These are phyloP conservation scores for Chaetophractus vellerosus DNA, from an alignment of 2,797 vertebrate genomes.

Conservation along the genomic window DNA sequence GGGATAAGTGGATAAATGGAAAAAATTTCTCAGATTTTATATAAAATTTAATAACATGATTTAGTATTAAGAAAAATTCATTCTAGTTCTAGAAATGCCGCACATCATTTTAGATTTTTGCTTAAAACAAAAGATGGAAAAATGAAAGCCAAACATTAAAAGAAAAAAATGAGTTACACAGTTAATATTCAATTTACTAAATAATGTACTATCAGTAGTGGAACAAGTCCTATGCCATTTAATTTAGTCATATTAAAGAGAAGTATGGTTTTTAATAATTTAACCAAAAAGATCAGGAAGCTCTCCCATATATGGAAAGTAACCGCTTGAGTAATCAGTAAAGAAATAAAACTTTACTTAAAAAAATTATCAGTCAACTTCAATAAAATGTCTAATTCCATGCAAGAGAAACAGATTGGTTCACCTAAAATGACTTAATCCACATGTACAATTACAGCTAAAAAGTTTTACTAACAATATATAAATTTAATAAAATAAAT, in stretches of 20 bases:
- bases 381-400: background rate
- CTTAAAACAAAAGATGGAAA: background rate
- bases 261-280: background rate
- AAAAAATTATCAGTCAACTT: background rate
- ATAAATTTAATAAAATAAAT: conserved; percentile 53
- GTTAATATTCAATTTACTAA: background rate
- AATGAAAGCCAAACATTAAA: background rate
- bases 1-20: background rate
- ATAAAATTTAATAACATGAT: background rate
- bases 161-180: background rate
- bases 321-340: background rate
- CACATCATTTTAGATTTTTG: background rate
- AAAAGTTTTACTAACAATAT: background rate
- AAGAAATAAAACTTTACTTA: background rate
- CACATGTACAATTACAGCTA: background rate
- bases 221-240: background rate
- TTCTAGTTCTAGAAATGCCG: background rate
- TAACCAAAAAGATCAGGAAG: background rate
- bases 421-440: conserved; percentile 53
- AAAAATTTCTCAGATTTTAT: background rate
- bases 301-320: background rate
- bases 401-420: background rate
- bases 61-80: background rate
- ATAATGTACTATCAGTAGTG: background rate
- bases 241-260: background rate